Evolutionary conservation across 1,140 invertebrate genomes (phyloP), one percentile per base, ranked within the genome.

Genomic region (Apis cerana): DNA sequence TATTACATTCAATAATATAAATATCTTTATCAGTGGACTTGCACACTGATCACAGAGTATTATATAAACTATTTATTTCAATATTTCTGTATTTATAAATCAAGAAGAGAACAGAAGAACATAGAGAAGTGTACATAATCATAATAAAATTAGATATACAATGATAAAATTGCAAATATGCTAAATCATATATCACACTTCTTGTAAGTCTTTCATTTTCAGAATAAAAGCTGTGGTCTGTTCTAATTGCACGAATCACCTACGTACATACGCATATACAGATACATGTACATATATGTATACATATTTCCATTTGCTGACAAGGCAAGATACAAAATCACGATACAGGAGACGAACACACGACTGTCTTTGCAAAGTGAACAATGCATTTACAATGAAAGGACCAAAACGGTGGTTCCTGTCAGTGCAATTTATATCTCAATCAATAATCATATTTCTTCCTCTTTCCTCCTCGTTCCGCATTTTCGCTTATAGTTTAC

Each of bases 271-370:
- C 56, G 17, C 43, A 67, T 82, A 67, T 76, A 76, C 64, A 50
- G n/a, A 56, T 69, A 82, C 54, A 56, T 76, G 48, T 82, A 68
- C 48, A 82, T 50, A 76, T 75, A 67, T 82, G 68, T 27, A 72
- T 62, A 61, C 56, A 69, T 72, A 72, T 68, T 72, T 72, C 50
- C 59, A 19, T 21, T 78, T 59, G 50, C 74, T 69, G 19, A 50
- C 80, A 68, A 82, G 72, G 75, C 75, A 77, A 64, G 58, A 68
- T 64, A 82, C 50, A 70, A 82, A 64, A 78, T 78, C 27, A 82
- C 67, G 81, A 82, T 75, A 76, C 74, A 75, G 75, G 80, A 82
- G 74, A 76, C 72, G 74, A 65, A 68, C 80, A 76, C 62, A 59
- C 54, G 62, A 33, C 33, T 70, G 50, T 43, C 75, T 65, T 43